Conservation (phyloP, 92 coral and sea anemone genomes). For the Epizoanthus scotinus region DNA sequence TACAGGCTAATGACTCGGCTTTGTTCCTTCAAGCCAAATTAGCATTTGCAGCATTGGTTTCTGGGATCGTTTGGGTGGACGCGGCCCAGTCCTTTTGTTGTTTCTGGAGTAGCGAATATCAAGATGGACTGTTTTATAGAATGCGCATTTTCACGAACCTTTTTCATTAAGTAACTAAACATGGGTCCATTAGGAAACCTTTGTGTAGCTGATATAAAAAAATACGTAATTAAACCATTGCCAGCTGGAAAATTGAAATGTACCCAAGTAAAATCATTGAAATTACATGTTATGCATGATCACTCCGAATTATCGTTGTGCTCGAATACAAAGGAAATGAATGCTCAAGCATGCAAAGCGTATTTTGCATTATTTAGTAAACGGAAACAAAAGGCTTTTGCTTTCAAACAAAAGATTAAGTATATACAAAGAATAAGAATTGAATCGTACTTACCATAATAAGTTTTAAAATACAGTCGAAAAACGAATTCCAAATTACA, state of each 20-base stretch:
- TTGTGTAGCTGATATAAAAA: background rate
- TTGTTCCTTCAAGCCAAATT: too few species aligned
- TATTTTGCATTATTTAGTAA: background rate
- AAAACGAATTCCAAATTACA: too few species aligned
- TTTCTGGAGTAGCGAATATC: too few species aligned
- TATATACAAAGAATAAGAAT: background rate
- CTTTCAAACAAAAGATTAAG: slow-evolving; percentile 4
- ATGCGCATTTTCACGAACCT: background rate
- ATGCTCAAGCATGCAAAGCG: slow-evolving; percentile 8
- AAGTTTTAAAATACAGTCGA: too few species aligned
- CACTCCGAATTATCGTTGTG: slow-evolving; percentile 1
- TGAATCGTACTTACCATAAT: too few species aligned
- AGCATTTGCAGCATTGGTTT: too few species aligned
- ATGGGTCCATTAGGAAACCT: slow-evolving; percentile 8
- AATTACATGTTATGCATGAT: background rate
- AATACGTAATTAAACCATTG: background rate
- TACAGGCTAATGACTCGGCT: too few species aligned
- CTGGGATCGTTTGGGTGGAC: too few species aligned
- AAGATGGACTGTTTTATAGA: too few species aligned
- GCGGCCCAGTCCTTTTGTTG: too few species aligned
- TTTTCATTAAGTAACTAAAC: background rate
- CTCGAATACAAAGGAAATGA: background rate
- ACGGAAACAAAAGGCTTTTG: background rate
- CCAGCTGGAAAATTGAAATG: background rate
- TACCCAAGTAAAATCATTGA: slow-evolving; percentile 7